phyloP scores from a whole-genome alignment of 1,140 invertebrate species.

The Saccostrea cuccullata region DNA sequence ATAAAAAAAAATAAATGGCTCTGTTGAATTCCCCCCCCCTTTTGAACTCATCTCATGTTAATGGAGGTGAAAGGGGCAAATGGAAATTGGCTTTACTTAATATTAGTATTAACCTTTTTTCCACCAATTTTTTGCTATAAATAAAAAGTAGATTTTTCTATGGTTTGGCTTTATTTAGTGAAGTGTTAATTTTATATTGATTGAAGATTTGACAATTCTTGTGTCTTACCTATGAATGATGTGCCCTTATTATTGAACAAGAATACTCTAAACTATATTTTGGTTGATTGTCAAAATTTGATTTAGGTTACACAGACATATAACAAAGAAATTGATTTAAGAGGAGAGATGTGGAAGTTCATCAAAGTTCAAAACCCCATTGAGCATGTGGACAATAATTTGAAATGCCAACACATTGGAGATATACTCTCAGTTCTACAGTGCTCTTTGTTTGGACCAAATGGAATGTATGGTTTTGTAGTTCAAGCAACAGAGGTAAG shows the following conservation, averaged over 20 bases:
- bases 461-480: constrained; percentile 39
- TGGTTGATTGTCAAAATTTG: neutral
- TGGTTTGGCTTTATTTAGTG: no score
- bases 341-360: neutral
- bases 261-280: neutral
- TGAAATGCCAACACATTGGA: constrained; percentile 36
- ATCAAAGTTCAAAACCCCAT: neutral
- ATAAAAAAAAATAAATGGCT: no score
- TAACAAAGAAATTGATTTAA: neutral
- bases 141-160: no score
- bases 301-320: constrained; percentile 15
- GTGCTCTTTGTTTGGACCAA: constrained; percentile 17
- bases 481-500: constrained; percentile 44
- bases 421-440: neutral
- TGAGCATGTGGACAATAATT: neutral
- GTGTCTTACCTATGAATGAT: neutral
- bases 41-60: no score
- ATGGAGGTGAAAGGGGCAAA: no score
- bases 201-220: neutral
- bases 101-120: no score
- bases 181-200: no score
- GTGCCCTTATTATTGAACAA: neutral
- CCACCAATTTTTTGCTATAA: no score
- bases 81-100: no score
- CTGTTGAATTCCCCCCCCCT: no score